A percentile compares a stretch with the other conserved stretches of the same genome.
Conservation (phyloP, 2,888 invertebrate genomes). For the Drosophila helvetica region DNA sequence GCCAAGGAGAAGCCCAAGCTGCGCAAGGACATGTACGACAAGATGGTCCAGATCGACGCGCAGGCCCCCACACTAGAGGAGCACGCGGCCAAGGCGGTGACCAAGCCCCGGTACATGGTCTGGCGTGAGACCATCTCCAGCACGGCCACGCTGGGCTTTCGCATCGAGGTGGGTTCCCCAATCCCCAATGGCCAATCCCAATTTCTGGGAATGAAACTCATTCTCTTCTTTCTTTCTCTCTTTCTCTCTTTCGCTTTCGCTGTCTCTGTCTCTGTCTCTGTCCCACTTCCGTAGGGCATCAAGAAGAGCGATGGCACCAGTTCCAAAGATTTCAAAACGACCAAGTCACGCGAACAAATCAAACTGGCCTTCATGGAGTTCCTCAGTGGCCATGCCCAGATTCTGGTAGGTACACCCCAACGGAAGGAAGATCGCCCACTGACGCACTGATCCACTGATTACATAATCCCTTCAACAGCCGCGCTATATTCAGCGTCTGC, state of each 20-base stretch:
- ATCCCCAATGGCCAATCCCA: no score
- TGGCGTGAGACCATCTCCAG: slow-evolving; percentile 99
- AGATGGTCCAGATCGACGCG: slow-evolving; percentile 97
- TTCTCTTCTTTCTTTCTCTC: not conserved
- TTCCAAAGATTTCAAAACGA: slow-evolving; percentile 97
- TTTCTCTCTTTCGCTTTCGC: no score
- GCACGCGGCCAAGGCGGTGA: slow-evolving; percentile 94
- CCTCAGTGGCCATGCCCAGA: slow-evolving; percentile 90
- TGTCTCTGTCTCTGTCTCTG: not conserved
- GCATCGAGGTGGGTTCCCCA: slow-evolving; percentile 88
- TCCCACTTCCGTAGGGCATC: slow-evolving; percentile 86
- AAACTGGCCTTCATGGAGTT: slow-evolving; percentile 92
- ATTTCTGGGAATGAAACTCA: not conserved
- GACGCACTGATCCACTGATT: not conserved
- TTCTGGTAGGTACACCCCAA: slow-evolving; percentile 87
- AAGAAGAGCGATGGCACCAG: slow-evolving; percentile 95
- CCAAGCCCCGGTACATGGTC: slow-evolving; percentile 97
- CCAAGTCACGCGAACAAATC: slow-evolving; percentile 93
- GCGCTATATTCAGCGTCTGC: slow-evolving; percentile 93
- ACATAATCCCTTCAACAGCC: slow-evolving; percentile 85
- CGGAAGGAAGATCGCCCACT: no score
- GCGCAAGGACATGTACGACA: slow-evolving; percentile 98
- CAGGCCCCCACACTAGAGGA: slow-evolving; percentile 95
- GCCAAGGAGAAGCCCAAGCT: slow-evolving; percentile 97
- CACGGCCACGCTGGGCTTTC: slow-evolving; percentile 97